A percentile compares a stretch with the other conserved stretches of the same genome.
These are phyloP conservation scores for Turritopsis dohrnii DNA, from an alignment of 30 jellyfish, hydroid and myxozoan species.

Conservation along the genomic window DNA sequence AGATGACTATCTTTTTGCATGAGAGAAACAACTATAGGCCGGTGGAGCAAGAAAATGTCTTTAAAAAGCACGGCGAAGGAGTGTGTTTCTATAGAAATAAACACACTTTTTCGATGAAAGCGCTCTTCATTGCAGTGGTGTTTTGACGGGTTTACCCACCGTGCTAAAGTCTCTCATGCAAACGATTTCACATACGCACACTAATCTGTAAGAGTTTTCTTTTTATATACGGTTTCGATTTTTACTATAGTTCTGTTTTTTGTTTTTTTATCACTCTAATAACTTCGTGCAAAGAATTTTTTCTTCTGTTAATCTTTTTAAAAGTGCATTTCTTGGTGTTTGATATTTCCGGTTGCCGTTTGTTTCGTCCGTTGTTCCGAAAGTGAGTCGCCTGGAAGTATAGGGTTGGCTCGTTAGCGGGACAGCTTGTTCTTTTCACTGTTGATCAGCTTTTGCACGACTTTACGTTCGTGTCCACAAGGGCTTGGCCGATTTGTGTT, in stretches of 20 bases:
- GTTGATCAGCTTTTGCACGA: slow-evolving; percentile 60
- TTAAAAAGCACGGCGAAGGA: too few relatives aligned
- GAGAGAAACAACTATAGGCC: too few relatives aligned
- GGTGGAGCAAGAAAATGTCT: too few relatives aligned
- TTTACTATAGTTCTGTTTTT: background rate
- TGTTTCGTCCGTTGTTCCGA: slow-evolving; percentile 1
- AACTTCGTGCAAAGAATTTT: slow-evolving; percentile 3
- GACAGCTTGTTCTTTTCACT: slow-evolving; percentile 50
- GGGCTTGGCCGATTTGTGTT: slow-evolving; percentile 87
- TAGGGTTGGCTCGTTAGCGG: background rate
- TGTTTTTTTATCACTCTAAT: background rate
- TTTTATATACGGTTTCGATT: too few relatives aligned
- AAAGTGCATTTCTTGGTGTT: background rate
- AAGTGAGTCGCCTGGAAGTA: background rate
- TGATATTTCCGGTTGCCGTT: background rate
- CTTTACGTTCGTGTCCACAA: slow-evolving; percentile 93
- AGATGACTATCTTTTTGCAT: too few relatives aligned
- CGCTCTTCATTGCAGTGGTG: too few relatives aligned
- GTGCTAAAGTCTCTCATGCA: too few relatives aligned
- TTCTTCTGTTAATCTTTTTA: background rate
- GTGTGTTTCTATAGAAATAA: too few relatives aligned
- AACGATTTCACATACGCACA: background rate
- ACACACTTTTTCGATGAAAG: too few relatives aligned
- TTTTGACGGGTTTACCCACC: too few relatives aligned
- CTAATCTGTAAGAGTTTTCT: too few relatives aligned